Conservation (phyloP, 30 jellyfish, hydroid and myxozoan genomes). For the Chrysaora quinquecirrha region DNA sequence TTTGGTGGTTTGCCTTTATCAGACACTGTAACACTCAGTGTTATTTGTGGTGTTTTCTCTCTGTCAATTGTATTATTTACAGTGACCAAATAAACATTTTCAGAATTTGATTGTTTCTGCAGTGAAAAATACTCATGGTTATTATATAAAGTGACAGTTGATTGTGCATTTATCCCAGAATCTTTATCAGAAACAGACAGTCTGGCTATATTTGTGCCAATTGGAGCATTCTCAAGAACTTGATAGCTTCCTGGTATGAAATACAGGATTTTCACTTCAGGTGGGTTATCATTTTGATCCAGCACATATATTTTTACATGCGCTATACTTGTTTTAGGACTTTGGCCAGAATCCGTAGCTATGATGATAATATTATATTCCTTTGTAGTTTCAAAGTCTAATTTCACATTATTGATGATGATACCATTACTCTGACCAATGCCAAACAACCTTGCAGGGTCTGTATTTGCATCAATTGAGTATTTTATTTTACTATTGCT, state of each 20-base stretch:
- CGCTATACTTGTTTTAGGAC: conserved; percentile 34
- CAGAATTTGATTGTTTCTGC: conserved; percentile 10
- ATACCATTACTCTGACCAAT: conserved; percentile 35
- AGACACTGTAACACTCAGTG: conserved; percentile 50
- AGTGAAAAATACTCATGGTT: conserved; percentile 58
- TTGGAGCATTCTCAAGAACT: conserved; percentile 64
- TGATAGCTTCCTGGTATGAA: conserved; percentile 63
- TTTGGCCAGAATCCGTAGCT: conserved; percentile 75
- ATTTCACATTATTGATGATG: conserved; percentile 35
- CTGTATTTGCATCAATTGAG: conserved; percentile 55
- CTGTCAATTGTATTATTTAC: conserved; percentile 77
- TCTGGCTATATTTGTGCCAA: conserved; percentile 64
- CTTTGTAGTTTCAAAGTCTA: conserved; percentile 69
- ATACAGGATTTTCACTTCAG: conserved; percentile 39
- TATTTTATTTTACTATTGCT: conserved; percentile 64
- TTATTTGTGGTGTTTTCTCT: conserved; percentile 67
- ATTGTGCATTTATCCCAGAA: conserved; percentile 65
- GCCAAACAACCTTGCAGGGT: conserved; percentile 35
- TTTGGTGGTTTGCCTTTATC: conserved; percentile 83
- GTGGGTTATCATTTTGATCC: conserved; percentile 89
- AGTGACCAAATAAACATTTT: conserved; percentile 24
- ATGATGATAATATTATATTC: conserved; percentile 53
- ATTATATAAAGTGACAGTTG: conserved; percentile 18
- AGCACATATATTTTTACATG: conserved; percentile 60
- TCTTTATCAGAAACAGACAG: conserved; percentile 77